Evolutionary conservation across 2,797 vertebrate species (phyloP).

Genomic region (Cossypha niveicapilla): DNA sequence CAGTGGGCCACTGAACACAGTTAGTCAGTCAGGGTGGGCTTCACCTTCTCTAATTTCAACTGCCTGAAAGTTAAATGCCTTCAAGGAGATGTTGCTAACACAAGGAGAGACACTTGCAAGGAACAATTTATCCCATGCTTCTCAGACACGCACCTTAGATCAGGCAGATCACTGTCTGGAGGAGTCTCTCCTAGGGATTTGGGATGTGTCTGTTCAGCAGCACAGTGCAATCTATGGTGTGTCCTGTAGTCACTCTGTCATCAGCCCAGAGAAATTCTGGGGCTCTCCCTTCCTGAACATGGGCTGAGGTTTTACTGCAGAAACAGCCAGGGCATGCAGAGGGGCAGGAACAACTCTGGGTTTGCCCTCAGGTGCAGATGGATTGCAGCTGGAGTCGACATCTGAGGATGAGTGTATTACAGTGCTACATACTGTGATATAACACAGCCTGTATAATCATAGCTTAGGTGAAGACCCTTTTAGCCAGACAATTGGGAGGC

Average conservation of each 20-base stretch:
- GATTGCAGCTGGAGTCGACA: not conserved
- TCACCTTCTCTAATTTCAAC: not conserved
- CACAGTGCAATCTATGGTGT: not conserved
- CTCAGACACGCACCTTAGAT: not conserved
- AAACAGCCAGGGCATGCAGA: not conserved
- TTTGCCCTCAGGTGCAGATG: not conserved
- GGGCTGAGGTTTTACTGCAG: not conserved
- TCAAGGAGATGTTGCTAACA: not conserved
- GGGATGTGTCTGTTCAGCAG: not conserved
- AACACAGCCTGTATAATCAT: not conserved
- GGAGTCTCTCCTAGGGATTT: not conserved
- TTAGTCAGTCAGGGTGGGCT: not conserved
- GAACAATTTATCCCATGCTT: not conserved
- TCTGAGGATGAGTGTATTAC: not conserved
- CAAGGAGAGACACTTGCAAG: not conserved
- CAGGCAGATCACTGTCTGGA: not conserved
- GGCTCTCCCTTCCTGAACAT: rapidly evolving
- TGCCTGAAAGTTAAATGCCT: not conserved
- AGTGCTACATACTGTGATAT: not conserved
- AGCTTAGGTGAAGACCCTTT: not conserved
- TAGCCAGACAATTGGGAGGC: not conserved
- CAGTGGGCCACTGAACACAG: not conserved
- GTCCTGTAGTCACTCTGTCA: not conserved
- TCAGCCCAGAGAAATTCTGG: not conserved
- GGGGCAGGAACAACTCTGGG: not conserved